phyloP scores from a whole-genome alignment of 2,113 vertebrate species.

The Cololabis saira region DNA sequence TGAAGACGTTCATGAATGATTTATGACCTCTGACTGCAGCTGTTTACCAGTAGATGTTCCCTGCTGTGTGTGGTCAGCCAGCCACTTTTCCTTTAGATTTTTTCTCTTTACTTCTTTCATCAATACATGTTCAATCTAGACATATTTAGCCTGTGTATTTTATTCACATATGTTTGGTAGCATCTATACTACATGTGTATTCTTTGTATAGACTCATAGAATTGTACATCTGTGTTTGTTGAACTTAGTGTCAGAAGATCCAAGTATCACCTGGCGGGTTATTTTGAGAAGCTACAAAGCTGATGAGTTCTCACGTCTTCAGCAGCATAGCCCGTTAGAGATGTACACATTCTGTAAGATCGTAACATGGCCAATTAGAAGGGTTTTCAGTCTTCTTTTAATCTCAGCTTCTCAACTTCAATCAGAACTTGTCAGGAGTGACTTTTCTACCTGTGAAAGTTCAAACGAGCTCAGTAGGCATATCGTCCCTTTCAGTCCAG shows the following conservation, averaged over 20 bases:
- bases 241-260: too few relatives aligned
- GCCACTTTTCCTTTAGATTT: neutral
- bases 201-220: too few relatives aligned
- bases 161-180: too few relatives aligned
- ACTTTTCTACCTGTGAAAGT: too few relatives aligned
- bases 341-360: neutral
- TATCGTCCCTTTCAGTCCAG: too few relatives aligned
- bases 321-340: neutral
- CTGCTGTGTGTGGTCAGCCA: neutral
- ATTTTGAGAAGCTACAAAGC: neutral
- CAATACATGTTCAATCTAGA: neutral
- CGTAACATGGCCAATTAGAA: neutral
- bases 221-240: too few relatives aligned
- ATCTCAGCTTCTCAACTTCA: too few relatives aligned
- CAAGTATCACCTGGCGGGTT: neutral
- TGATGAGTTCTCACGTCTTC: neutral
- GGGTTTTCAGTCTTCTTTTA: neutral
- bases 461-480: too few relatives aligned
- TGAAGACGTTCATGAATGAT: slow-evolving; percentile 51
- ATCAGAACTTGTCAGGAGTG: too few relatives aligned
- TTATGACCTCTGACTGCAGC: slow-evolving; percentile 42
- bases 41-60: slow-evolving; percentile 29
- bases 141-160: neutral
- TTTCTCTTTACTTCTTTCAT: neutral
- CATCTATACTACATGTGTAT: too few relatives aligned